Base-by-base conservation (phyloP, 35 echinoderm and acorn worm genomes). In the Lytechinus pictus region DNA sequence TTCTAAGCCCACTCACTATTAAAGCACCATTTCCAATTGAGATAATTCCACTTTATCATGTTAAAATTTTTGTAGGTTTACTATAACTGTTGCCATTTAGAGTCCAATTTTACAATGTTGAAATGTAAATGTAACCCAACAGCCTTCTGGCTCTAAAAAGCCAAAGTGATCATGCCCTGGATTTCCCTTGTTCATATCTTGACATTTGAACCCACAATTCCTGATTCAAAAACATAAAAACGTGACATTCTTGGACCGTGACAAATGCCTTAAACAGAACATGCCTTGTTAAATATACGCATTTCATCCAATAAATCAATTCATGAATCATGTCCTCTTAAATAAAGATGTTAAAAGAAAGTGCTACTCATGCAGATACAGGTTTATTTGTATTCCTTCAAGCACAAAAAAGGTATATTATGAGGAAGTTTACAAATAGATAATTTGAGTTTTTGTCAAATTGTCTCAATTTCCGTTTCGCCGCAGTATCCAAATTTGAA, bases 181-280 rank as follows among this genome's bases (percentile, higher is more conserved):
- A 79, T 79, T 79, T 79, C 9, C 33, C 66, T 79, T 79, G 16
- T 79, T 24, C 66, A 8, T 79, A 19, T 79, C 66, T 79, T 79
- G 66, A 79, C 66, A 79, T 24, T n/a, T 79, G 66, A 79, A 79
- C 66, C 66, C 66, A 24, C 1, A 79, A 24, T 79, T 58, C 66
- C 66, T 79, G n/a, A 24, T 79, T 79, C 66, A 16, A 19, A 79
- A 79, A 79, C 66, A 79, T 79, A 4, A 79, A 24, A 79, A 79
- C 66, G 66, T 79, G 66, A 79, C 66, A 79, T 79, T 79, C 66
- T 79, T 79, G 66, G 16, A 79, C 66, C 66, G 66, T 79, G 66
- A 79, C 66, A 79, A 79, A 79, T 79, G 66, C 66, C n/a, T 79
- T 16, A 79, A 79, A 79, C 66, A 79, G 66, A 79, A 79, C 66